These are phyloP conservation scores for Julus scanicus DNA, from an alignment of 2,888 invertebrate species.

Conservation along the genomic window DNA sequence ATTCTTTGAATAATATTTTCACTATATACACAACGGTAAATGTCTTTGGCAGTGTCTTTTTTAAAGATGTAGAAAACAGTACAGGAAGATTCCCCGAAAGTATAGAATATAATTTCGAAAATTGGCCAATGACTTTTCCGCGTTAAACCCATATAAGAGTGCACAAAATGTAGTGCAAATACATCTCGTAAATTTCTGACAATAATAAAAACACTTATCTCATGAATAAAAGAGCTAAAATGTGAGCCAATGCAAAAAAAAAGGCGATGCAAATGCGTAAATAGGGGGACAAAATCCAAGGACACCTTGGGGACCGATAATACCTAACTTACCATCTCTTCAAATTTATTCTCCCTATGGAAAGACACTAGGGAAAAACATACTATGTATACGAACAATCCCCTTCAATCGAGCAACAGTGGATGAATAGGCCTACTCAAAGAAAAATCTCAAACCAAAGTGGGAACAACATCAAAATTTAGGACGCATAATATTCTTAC, in stretches of 20 bases:
- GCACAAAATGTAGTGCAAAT: neutral
- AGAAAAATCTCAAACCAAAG: neutral
- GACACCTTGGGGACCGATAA: neutral
- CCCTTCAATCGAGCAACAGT: neutral
- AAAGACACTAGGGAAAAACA: neutral
- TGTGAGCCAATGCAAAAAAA: neutral
- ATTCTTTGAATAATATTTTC: no score
- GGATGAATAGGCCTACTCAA: neutral
- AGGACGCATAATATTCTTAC: neutral
- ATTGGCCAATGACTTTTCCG: no score
- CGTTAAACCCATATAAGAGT: no score
- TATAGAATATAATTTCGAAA: no score
- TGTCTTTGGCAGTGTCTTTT: no score
- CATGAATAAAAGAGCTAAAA: neutral
- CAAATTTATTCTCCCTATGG: neutral
- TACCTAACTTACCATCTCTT: neutral
- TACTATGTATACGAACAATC: neutral
- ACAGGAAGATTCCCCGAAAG: no score
- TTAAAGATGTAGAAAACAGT: no score
- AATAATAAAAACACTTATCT: conserved; percentile 12
- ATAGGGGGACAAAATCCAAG: conserved; percentile 3
- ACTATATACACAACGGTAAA: no score
- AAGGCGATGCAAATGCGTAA: neutral
- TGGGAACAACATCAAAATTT: neutral
- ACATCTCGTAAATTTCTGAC: neutral